Evolutionary conservation across 2,113 vertebrate species (phyloP).

Genomic region (Sprattus sprattus): DNA sequence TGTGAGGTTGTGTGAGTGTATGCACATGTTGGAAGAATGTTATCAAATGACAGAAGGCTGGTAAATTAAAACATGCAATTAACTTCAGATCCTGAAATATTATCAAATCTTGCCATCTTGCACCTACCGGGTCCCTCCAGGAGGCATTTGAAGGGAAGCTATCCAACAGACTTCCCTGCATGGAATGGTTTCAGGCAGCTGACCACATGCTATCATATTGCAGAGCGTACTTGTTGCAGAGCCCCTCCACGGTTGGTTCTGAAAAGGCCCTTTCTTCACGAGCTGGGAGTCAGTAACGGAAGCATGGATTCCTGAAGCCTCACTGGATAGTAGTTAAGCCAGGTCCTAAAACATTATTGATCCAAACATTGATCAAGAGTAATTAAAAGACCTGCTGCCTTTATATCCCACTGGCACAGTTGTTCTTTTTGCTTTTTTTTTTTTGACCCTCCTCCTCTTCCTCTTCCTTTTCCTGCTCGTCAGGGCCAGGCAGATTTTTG

Average conservation of each 20-base stretch:
- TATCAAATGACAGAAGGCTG: neutral
- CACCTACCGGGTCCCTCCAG: neutral
- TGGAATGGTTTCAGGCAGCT: neutral
- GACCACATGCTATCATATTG: neutral
- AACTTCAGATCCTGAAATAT: neutral
- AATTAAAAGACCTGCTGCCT: conserved; percentile 30
- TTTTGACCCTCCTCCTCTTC: neutral
- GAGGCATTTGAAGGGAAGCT: neutral
- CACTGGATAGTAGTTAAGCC: conserved; percentile 20
- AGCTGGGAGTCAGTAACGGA: neutral
- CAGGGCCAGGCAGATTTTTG: conserved; percentile 16
- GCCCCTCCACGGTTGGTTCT: neutral
- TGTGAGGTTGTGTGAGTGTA: neutral
- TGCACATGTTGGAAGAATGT: neutral
- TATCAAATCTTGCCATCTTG: neutral
- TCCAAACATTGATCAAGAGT: conserved; percentile 24
- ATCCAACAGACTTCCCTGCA: neutral
- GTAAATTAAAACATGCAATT: neutral
- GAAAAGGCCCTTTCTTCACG: neutral
- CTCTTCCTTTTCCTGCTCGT: neutral
- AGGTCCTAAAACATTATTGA: conserved; percentile 17
- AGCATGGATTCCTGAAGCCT: neutral
- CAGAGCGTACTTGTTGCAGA: neutral
- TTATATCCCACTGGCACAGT: neutral
- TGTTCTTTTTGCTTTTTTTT: neutral